A percentile compares a stretch with the other conserved stretches of the same genome.
Evolutionary conservation across 1,140 invertebrate genomes (phyloP).

Genomic region (Trichonephila inaurata): DNA sequence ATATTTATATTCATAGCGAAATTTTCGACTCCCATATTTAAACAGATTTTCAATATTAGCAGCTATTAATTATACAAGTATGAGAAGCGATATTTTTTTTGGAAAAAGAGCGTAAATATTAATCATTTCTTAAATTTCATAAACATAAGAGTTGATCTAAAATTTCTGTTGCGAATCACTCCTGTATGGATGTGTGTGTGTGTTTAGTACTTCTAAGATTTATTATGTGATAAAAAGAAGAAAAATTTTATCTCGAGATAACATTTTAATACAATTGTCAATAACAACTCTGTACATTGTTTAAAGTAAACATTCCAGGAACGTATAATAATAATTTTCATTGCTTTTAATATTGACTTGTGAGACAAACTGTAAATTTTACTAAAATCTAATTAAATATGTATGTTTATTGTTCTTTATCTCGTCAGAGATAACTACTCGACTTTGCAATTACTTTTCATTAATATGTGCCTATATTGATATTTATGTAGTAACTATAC

Average conservation of each 20-base stretch:
- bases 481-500: neutral
- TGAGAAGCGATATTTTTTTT: neutral
- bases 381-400: conserved; percentile 27
- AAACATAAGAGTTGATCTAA: neutral
- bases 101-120: conserved; percentile 26
- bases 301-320: neutral
- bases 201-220: neutral
- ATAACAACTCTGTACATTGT: neutral
- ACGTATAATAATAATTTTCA: neutral
- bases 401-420: conserved; percentile 32
- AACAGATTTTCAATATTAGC: neutral
- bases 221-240: neutral
- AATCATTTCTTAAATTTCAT: neutral
- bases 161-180: neutral
- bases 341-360: conserved; percentile 5
- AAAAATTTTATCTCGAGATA: neutral
- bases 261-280: conserved; percentile 9
- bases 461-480: neutral
- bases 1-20: neutral
- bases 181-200: too few relatives aligned
- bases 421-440: neutral
- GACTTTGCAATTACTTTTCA: neutral
- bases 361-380: neutral
- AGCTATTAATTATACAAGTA: neutral
- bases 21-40: neutral